phyloP scores from a whole-genome alignment of 1,140 invertebrate species.

The Leptestheria dahalacensis region DNA sequence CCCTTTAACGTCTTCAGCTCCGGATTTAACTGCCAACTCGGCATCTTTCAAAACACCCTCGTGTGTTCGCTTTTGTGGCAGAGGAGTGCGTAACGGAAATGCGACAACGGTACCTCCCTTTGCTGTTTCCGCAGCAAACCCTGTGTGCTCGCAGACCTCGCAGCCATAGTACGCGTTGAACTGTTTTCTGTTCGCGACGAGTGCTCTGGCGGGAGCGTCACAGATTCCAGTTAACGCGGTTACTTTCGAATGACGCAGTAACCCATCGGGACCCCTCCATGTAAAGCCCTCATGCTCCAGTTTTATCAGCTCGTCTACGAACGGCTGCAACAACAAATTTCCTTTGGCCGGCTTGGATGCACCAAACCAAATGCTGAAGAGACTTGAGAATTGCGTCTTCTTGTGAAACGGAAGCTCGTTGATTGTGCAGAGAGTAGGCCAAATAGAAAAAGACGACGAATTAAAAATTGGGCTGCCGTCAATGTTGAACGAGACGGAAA shows the following conservation, averaged over 20 bases:
- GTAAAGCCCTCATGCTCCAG: neutral
- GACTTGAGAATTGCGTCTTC: slow-evolving; percentile 1
- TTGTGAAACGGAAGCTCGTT: slow-evolving; percentile 24
- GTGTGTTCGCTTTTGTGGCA: too few relatives aligned
- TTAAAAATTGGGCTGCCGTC: slow-evolving; percentile 26
- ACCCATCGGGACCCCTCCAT: slow-evolving; percentile 1
- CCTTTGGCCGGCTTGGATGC: neutral
- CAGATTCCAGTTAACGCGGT: neutral
- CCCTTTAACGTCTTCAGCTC: neutral
- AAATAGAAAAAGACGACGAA: slow-evolving; percentile 25
- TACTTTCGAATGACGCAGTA: neutral
- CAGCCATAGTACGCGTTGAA: too few relatives aligned
- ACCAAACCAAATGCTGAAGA: slow-evolving; percentile 6
- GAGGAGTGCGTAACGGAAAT: too few relatives aligned
- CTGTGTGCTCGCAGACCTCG: too few relatives aligned
- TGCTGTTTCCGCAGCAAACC: too few relatives aligned
- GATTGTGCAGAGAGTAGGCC: slow-evolving; percentile 24
- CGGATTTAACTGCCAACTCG: too few relatives aligned
- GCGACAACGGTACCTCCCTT: too few relatives aligned
- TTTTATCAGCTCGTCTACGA: slow-evolving; percentile 1
- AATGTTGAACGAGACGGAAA: neutral
- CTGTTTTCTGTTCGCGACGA: too few relatives aligned
- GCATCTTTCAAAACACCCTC: too few relatives aligned
- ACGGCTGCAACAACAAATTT: slow-evolving; percentile 1
- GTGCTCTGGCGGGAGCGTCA: neutral